These are phyloP conservation scores for Leptatherina wallacei DNA, from an alignment of 2,797 vertebrate species.

Conservation along the genomic window DNA sequence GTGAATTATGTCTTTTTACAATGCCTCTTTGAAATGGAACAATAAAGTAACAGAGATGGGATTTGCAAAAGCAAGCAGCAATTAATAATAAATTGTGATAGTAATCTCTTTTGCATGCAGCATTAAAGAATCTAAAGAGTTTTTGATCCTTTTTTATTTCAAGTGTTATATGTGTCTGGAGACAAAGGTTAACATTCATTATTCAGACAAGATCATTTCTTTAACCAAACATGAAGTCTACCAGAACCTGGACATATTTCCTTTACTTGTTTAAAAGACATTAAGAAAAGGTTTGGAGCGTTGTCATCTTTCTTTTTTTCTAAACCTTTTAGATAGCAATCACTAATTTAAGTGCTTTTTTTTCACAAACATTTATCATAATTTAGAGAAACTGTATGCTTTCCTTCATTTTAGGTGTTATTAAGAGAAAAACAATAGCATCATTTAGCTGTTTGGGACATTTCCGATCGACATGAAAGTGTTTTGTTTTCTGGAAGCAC, in stretches of 20 bases:
- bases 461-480: constrained; percentile 1
- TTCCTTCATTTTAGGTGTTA: background rate
- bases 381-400: too few species aligned
- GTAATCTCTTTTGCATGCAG: constrained; percentile 51
- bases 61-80: constrained; percentile 45
- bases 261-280: too few species aligned
- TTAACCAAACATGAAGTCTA: background rate
- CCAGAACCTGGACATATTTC: too few species aligned
- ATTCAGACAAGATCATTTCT: background rate
- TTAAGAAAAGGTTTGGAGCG: too few species aligned
- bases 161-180: background rate
- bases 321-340: too few species aligned
- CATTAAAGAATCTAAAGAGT: constrained; percentile 7
- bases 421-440: background rate
- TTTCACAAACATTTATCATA: too few species aligned
- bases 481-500: too few species aligned
- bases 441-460: background rate
- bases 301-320: too few species aligned
- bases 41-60: constrained; percentile 48
- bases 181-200: constrained; percentile 5
- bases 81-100: constrained; percentile 30
- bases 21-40: constrained; percentile 31
- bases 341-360: too few species aligned
- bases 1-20: constrained; percentile 47
- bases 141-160: background rate